A percentile compares a stretch with the other conserved stretches of the same genome.
Conservation (phyloP, 2,113 vertebrate genomes). For the Grus americana region DNA sequence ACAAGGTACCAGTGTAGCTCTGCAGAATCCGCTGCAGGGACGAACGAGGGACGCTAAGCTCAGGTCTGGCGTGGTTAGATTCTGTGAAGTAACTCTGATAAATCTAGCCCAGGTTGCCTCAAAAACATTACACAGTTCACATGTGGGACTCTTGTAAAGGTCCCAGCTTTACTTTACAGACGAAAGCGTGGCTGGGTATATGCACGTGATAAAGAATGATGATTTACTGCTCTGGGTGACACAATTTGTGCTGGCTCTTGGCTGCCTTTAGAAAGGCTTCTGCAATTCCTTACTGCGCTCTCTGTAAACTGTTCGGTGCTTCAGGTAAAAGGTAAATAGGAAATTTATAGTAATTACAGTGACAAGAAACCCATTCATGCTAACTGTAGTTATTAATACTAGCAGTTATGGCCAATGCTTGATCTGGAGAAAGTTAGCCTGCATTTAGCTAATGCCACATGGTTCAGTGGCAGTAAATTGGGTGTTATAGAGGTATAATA, state of each 20-base stretch:
- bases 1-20: rapidly evolving
- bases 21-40: not conserved
- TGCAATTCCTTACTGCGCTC: not conserved
- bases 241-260: rapidly evolving
- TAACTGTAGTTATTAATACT: not conserved
- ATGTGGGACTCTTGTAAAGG: not conserved
- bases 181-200: not conserved
- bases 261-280: not conserved
- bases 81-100: not conserved
- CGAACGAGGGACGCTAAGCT: not conserved
- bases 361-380: not conserved
- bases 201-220: not conserved
- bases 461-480: not conserved
- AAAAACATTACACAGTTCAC: not conserved
- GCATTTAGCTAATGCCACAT: not conserved
- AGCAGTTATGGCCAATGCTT: not conserved
- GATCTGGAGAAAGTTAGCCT: not conserved
- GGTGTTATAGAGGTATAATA: not conserved
- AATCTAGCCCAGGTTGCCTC: not conserved
- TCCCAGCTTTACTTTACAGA: not conserved
- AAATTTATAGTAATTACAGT: not conserved
- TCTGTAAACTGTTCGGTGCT: not conserved
- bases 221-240: not conserved
- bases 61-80: not conserved
- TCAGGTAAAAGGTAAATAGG: not conserved